Conservation (phyloP, 2,113 vertebrate genomes). For the Entomyzon cyanotis region DNA sequence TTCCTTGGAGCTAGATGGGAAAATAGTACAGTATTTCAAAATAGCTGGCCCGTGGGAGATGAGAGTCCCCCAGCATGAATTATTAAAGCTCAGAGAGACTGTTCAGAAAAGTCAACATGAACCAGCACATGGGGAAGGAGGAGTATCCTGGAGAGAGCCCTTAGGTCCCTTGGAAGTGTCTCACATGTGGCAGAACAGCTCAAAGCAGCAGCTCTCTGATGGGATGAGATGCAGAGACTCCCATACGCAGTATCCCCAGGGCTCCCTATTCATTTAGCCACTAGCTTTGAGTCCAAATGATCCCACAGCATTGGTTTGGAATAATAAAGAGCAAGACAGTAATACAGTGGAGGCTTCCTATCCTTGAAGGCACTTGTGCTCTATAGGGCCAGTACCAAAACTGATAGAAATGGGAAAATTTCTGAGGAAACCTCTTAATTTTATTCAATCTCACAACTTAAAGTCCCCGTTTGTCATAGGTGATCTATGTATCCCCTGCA, state of each 20-base stretch:
- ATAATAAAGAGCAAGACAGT: neutral
- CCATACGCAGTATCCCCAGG: neutral
- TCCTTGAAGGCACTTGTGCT: neutral
- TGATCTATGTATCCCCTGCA: slow-evolving; percentile 47
- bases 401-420: neutral
- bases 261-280: neutral
- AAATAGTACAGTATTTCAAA: slow-evolving; percentile 28
- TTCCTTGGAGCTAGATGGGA: slow-evolving; percentile 16
- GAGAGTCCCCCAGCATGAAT: slow-evolving; percentile 29
- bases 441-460: neutral
- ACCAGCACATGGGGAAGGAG: neutral
- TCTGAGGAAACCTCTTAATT: neutral
- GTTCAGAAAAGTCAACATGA: slow-evolving; percentile 58
- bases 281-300: neutral
- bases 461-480: neutral
- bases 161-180: slow-evolving; percentile 34
- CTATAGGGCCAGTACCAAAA: neutral
- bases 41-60: slow-evolving; percentile 16
- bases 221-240: slow-evolving; percentile 4
- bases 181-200: slow-evolving; percentile 23
- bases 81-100: slow-evolving; percentile 48
- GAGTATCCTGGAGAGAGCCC: slow-evolving; percentile 11
- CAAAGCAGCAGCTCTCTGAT: slow-evolving; percentile 19
- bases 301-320: neutral
- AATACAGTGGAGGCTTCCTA: neutral